Conservation (phyloP, 2,797 vertebrate genomes). For the Leptodactylus fallax region DNA sequence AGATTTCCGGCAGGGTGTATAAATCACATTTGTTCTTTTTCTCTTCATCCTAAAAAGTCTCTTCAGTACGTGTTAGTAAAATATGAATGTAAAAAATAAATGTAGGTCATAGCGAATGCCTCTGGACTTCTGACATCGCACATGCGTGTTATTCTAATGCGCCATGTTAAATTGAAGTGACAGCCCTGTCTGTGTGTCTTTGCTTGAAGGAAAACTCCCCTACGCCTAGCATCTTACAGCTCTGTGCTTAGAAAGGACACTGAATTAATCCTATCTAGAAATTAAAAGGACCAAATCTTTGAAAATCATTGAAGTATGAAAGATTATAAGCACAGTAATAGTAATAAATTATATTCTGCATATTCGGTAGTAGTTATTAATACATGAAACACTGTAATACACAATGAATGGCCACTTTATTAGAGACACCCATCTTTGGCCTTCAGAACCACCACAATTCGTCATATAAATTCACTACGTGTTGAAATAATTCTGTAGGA, state of each 20-base stretch:
- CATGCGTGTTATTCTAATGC: conserved; percentile 37
- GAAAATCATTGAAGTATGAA: background rate
- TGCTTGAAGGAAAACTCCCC: conserved; percentile 24
- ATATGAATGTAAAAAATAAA: conserved; percentile 45
- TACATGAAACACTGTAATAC: background rate
- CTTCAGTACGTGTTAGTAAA: background rate
- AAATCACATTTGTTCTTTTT: conserved; percentile 4
- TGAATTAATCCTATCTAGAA: background rate
- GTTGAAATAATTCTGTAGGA: too few relatives aligned
- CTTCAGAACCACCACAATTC: too few relatives aligned
- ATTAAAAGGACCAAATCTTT: background rate
- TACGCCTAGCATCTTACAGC: background rate
- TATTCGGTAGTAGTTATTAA: background rate
- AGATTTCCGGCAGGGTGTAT: background rate
- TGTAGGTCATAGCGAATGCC: conserved; percentile 52
- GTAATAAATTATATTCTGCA: background rate
- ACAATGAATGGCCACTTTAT: background rate
- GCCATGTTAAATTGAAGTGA: conserved; percentile 47
- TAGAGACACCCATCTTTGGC: too few relatives aligned
- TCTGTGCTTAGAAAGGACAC: background rate
- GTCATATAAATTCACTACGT: too few relatives aligned
- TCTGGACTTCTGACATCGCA: conserved; percentile 45
- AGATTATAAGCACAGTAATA: background rate
- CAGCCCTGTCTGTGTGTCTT: conserved; percentile 32
- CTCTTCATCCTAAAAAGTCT: conserved; percentile 18